phyloP scores from a whole-genome alignment of 2,113 vertebrate species.

The Danionella cerebrum region DNA sequence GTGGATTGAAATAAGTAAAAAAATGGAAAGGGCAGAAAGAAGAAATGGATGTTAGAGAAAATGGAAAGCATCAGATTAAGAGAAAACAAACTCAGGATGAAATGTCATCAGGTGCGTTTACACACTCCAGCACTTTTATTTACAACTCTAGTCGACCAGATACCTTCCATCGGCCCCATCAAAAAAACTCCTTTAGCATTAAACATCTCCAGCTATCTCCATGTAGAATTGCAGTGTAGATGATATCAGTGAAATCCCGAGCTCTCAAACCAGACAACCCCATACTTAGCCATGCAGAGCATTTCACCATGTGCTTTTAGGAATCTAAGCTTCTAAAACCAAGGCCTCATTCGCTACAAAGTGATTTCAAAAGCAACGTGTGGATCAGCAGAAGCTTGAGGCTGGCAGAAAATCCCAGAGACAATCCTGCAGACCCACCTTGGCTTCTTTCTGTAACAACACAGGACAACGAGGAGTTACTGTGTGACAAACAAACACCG shows the following conservation, averaged over 20 bases:
- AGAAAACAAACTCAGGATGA: background rate
- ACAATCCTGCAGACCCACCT: slow-evolving; percentile 69
- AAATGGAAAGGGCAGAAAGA: background rate
- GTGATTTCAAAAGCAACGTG: background rate
- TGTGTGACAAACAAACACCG: slow-evolving; percentile 15
- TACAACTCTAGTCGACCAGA: background rate
- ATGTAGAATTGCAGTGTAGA: slow-evolving; percentile 13
- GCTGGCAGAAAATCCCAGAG: slow-evolving; percentile 59
- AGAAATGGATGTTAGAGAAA: background rate
- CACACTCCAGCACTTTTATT: background rate
- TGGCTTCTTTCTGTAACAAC: slow-evolving; percentile 73
- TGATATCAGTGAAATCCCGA: slow-evolving; percentile 17
- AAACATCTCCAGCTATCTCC: slow-evolving; percentile 9
- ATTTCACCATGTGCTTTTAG: background rate
- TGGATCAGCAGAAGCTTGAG: slow-evolving; percentile 44
- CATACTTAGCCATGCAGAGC: slow-evolving; percentile 57
- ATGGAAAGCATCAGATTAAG: no score
- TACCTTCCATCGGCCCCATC: background rate
- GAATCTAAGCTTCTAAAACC: background rate
- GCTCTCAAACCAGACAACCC: slow-evolving; percentile 25
- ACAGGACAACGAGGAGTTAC: slow-evolving; percentile 64
- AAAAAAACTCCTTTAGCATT: background rate
- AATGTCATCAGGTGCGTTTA: background rate
- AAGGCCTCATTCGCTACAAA: background rate
- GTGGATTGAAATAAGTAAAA: no score